A percentile compares a stretch with the other conserved stretches of the same genome.
These are phyloP conservation scores for Sclerodermus sp. DNA, from an alignment of 2,888 invertebrate genomes.

Conservation along the genomic window DNA sequence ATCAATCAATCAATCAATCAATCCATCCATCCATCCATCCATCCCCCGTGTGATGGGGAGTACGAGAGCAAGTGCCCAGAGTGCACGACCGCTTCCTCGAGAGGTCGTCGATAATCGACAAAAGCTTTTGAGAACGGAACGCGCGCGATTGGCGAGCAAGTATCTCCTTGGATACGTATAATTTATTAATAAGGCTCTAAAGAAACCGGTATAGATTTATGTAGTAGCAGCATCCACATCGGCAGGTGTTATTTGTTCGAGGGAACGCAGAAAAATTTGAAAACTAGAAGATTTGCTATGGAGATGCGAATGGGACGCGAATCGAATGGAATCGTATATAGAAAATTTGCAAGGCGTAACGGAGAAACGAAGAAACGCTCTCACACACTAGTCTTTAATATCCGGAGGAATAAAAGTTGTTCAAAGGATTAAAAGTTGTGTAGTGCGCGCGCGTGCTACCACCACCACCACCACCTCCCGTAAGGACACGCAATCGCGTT, in stretches of 20 bases:
- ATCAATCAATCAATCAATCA: no score
- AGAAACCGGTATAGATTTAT: slow-evolving; percentile 44
- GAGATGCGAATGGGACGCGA: not conserved
- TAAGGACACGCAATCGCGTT: not conserved
- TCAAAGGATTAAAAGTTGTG: not conserved
- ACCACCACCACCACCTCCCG: no score
- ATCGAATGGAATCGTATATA: not conserved
- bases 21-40: no score
- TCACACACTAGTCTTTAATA: no score
- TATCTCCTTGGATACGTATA: slow-evolving; percentile 42
- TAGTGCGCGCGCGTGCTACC: slow-evolving; percentile 16
- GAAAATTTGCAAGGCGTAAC: not conserved
- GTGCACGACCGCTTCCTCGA: no score
- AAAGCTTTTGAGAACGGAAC: no score
- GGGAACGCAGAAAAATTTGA: not conserved
- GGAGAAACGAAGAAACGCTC: no score
- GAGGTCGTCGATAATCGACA: no score
- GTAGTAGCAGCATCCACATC: slow-evolving; percentile 21
- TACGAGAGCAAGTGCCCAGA: no score
- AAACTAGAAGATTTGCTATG: slow-evolving; percentile 1
- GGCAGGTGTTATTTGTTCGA: slow-evolving; percentile 20
- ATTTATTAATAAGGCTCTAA: slow-evolving; percentile 48
- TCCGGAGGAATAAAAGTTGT: not conserved
- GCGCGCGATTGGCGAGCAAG: slow-evolving; percentile 12
- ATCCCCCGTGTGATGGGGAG: no score